Evolutionary conservation across 2,888 invertebrate species (phyloP).

Genomic region (Napeogenes sylphis): DNA sequence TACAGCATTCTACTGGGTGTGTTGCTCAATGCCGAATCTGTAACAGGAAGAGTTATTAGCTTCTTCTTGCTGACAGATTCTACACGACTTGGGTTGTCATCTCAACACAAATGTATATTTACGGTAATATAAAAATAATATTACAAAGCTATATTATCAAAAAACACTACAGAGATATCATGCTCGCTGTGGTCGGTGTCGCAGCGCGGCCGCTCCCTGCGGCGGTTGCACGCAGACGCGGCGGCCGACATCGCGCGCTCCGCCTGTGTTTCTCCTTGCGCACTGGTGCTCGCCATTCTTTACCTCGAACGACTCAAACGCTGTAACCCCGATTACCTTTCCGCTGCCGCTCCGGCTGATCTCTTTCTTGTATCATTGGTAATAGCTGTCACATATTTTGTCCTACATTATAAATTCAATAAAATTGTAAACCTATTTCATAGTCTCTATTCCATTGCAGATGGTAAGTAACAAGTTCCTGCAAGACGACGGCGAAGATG

Average conservation of each 20-base stretch:
- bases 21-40: too few species aligned
- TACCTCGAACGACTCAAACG: slow-evolving; percentile 93
- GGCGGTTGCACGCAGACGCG: slow-evolving; percentile 85
- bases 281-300: slow-evolving; percentile 93
- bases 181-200: slow-evolving; percentile 90
- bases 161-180: slow-evolving; percentile 81
- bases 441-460: slow-evolving; percentile 64
- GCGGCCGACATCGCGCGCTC: slow-evolving; percentile 86
- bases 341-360: slow-evolving; percentile 90
- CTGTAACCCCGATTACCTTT: slow-evolving; percentile 89
- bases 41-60: too few species aligned
- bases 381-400: slow-evolving; percentile 33
- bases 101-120: too few species aligned
- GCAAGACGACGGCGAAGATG: slow-evolving; percentile 94
- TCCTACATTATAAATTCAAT: not conserved
- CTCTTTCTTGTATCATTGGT: slow-evolving; percentile 97
- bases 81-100: too few species aligned
- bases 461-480: slow-evolving; percentile 98
- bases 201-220: slow-evolving; percentile 85
- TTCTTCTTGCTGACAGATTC: too few species aligned
- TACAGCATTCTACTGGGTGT: too few species aligned
- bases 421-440: too few species aligned
- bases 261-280: slow-evolving; percentile 93
- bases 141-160: too few species aligned
- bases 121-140: too few species aligned